Evolutionary conservation across 2,888 invertebrate species (phyloP).

Genomic region (Chrysolina haemoptera): DNA sequence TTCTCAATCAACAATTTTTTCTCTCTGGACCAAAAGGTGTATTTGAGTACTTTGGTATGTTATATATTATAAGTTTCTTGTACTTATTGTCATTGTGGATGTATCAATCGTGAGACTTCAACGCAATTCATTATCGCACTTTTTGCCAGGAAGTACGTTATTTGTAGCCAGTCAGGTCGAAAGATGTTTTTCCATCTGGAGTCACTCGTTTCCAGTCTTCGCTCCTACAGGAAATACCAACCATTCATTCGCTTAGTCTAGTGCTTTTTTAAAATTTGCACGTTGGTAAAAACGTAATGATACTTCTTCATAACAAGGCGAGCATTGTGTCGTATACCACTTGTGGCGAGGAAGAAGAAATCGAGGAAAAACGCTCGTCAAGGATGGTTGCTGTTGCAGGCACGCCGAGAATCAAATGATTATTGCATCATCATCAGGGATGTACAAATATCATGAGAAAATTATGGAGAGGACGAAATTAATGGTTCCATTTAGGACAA

Average conservation of each 20-base stretch:
- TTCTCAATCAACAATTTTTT: too few relatives aligned
- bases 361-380: neutral
- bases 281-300: neutral
- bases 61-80: too few relatives aligned
- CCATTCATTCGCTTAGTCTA: neutral
- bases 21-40: too few relatives aligned
- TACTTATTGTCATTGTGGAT: too few relatives aligned
- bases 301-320: neutral
- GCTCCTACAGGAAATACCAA: neutral
- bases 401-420: too few relatives aligned
- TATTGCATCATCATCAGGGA: too few relatives aligned
- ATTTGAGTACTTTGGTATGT: too few relatives aligned
- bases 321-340: neutral
- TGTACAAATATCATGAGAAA: neutral
- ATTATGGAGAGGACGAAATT: too few relatives aligned
- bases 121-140: neutral
- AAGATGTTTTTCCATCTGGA: neutral
- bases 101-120: too few relatives aligned
- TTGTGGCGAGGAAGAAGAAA: neutral
- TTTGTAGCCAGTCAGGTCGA: neutral
- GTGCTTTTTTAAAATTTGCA: neutral
- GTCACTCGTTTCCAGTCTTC: neutral
- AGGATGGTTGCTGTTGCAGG: neutral
- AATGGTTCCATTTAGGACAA: too few relatives aligned
- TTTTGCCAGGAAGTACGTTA: neutral